Percentiles rank a stretch among this genome's conserved stretches.
Evolutionary conservation across 92 coral and sea anemone genomes (phyloP).

Genomic region (Nematostella vectensis): DNA sequence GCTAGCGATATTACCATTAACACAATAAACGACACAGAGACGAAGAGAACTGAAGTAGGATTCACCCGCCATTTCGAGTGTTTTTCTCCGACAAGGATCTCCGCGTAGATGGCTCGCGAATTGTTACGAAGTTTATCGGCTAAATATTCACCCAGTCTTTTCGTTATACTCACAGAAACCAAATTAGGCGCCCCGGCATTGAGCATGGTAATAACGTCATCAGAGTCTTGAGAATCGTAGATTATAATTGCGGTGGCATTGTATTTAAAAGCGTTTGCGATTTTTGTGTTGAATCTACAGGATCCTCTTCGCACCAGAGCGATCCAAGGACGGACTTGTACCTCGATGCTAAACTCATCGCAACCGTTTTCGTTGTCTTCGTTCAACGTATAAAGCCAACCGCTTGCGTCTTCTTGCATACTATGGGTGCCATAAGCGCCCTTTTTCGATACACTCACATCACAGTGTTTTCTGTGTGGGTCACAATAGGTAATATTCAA

Average conservation of each 20-base stretch:
- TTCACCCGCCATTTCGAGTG: constrained; percentile 56
- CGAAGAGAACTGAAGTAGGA: constrained; percentile 92
- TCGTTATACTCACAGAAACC: constrained; percentile 65
- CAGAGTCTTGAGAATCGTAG: constrained; percentile 35
- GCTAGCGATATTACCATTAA: constrained; percentile 97
- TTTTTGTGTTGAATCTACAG: constrained; percentile 68
- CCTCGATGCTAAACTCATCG: constrained; percentile 39
- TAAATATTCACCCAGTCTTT: constrained; percentile 51
- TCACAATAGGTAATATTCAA: constrained; percentile 64
- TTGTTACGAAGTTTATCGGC: constrained; percentile 39
- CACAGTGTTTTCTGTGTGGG: constrained; percentile 38
- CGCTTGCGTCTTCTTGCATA: constrained; percentile 41
- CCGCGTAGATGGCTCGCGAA: constrained; percentile 55
- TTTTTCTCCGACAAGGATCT: constrained; percentile 35
- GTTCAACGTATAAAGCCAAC: constrained; percentile 56
- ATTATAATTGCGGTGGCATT: constrained; percentile 86
- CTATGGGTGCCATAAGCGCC: constrained; percentile 68
- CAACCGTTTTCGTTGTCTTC: constrained; percentile 62
- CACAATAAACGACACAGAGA: constrained; percentile 92
- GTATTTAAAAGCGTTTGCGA: constrained; percentile 69
- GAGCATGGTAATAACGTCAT: constrained; percentile 29
- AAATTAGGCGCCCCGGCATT: constrained; percentile 29
- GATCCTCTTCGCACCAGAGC: constrained; percentile 76
- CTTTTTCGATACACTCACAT: constrained; percentile 5
- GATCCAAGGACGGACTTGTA: constrained; percentile 64